Base-by-base conservation (phyloP, 2,888 invertebrate species). In the Drosophila paramelanica region DNA sequence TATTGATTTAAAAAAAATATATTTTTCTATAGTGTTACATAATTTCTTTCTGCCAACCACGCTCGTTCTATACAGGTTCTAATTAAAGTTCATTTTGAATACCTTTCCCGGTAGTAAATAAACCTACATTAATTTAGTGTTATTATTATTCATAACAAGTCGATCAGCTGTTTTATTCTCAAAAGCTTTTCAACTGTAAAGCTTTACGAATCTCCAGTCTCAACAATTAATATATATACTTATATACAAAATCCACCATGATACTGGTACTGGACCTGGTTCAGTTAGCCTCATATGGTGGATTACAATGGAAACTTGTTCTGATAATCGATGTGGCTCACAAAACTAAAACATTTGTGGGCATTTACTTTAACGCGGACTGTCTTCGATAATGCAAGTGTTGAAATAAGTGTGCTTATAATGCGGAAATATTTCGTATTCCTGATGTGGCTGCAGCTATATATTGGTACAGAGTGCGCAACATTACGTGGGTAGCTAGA, bases 401-500 rank as follows among this genome's bases (percentile, higher is more conserved):
- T 39, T 49, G 8, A 20, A 41, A 53, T 50, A 8, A 23, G 10
- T 27, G 13, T 17, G 23, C 17, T 25, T 20, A 49, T 65, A 38
- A 81, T 83, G 81, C 36, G 49, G 20, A 46, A 46, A 49, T 36
- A 69, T 39, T 50, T 51, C 5, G 38, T 59, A 23, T 23, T 64
- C 17, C 5, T 70, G 39, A 39, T 70, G 8, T 53, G 42, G 11
- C 13, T 76, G 51, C 60, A 59, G 49, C 50, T 83, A 5, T 61
- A 25, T 36, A 42, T 14, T 8, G 23, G 41, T 17, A 39, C 65
- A 10, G 46, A 73, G 3, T 65, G 76, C 45, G 58, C 43, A 53
- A 66, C n/a, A 17, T 55, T 77, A 41, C 79, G 83, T 81, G 31
- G 39, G 72, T 72, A 36, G 13, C 3, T 8, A 6, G 42, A 45